Conservation (phyloP, 2,888 invertebrate genomes). For the Cerastis rubricosa region DNA sequence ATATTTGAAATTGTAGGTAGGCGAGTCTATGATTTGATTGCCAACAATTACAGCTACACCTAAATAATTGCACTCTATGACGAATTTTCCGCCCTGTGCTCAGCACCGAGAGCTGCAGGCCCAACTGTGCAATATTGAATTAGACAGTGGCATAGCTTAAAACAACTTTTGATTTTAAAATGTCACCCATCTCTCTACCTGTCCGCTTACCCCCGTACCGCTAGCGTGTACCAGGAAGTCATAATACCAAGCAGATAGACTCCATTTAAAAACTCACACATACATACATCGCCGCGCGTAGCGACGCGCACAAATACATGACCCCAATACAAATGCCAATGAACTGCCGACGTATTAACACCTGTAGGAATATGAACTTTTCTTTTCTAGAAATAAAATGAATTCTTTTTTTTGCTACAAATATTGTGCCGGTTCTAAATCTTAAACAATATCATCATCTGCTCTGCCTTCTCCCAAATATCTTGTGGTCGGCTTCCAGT, state of each 20-base stretch:
- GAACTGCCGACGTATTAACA: conserved; percentile 60
- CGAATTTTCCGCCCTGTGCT: too few species aligned
- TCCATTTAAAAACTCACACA: conserved; percentile 56
- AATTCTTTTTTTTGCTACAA: not conserved
- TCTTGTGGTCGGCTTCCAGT: too few species aligned
- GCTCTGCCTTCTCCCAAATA: too few species aligned
- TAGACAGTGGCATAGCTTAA: too few species aligned
- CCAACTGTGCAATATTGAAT: too few species aligned
- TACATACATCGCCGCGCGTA: conserved; percentile 24
- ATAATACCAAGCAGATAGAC: conserved; percentile 41
- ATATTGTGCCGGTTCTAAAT: not conserved
- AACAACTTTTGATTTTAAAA: not conserved
- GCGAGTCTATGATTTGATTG: too few species aligned
- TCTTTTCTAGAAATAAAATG: not conserved
- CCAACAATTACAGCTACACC: too few species aligned
- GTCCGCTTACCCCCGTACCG: not conserved
- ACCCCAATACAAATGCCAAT: conserved; percentile 73
- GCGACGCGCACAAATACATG: conserved; percentile 70
- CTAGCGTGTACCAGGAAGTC: conserved; percentile 53
- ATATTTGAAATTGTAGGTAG: too few species aligned
- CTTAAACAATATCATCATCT: not conserved
- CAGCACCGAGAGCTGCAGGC: too few species aligned
- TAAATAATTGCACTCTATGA: too few species aligned
- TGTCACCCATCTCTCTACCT: not conserved
- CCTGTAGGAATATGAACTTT: conserved; percentile 51